phyloP scores from a whole-genome alignment of 92 coral and sea anemone genomes.

The Bergia puertoricense region DNA sequence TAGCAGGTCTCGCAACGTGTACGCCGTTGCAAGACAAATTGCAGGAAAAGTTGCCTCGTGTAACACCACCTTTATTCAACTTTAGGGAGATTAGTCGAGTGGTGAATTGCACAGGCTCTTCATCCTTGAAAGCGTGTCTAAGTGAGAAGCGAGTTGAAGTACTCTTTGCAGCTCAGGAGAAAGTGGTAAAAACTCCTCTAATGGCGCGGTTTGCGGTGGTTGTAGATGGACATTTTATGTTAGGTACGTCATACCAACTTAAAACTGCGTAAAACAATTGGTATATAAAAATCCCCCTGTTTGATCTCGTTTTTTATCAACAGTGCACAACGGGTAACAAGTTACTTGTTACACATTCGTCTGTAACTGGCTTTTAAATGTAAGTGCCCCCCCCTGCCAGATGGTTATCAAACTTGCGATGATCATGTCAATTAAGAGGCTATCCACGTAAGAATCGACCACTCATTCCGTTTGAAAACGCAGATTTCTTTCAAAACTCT shows the following conservation, averaged over 20 bases:
- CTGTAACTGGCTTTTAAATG: neutral
- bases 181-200: conserved; percentile 25
- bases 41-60: too few relatives aligned
- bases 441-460: too few relatives aligned
- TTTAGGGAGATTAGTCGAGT: neutral
- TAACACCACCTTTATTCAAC: too few relatives aligned
- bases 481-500: too few relatives aligned
- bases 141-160: conserved; percentile 25
- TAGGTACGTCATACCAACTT: conserved; percentile 32
- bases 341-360: neutral
- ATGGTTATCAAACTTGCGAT: too few relatives aligned
- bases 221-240: conserved; percentile 52
- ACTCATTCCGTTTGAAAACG: too few relatives aligned
- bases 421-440: too few relatives aligned
- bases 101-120: neutral
- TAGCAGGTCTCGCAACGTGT: too few relatives aligned
- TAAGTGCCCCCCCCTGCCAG: too few relatives aligned
- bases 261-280: neutral
- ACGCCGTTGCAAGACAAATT: too few relatives aligned
- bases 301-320: neutral
- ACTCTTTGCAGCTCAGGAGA: conserved; percentile 42
- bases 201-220: conserved; percentile 56
- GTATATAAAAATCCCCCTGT: neutral
- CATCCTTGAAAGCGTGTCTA: conserved; percentile 15
- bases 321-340: neutral